Evolutionary conservation across 2,888 invertebrate genomes (phyloP).

Genomic region (Barypeithes pellucidus): DNA sequence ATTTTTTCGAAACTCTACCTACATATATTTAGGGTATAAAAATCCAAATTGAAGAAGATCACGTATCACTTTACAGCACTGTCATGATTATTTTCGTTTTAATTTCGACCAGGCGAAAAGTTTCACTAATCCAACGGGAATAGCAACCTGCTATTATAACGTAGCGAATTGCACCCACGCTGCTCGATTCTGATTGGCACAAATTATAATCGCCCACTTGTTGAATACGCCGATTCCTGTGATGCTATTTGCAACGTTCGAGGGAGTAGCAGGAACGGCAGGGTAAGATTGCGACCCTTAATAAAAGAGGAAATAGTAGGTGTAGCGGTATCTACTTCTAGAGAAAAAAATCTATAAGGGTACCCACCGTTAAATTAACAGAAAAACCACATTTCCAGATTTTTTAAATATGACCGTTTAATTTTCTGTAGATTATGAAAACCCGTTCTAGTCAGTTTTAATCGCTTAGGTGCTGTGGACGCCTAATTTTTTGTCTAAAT

Average conservation of each 20-base stretch:
- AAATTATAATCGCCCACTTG: slow-evolving; percentile 38
- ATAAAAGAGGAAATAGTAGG: not conserved
- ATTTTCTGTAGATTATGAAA: too few species aligned
- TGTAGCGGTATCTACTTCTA: too few species aligned
- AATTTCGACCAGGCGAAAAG: slow-evolving; percentile 37
- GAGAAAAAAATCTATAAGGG: too few species aligned
- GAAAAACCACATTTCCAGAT: too few species aligned
- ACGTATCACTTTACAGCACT: not conserved
- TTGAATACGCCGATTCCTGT: slow-evolving; percentile 29
- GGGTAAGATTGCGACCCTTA: not conserved
- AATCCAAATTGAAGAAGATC: slow-evolving; percentile 4
- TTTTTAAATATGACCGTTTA: too few species aligned
- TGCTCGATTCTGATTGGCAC: slow-evolving; percentile 25
- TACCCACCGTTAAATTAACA: too few species aligned
- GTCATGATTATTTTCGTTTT: slow-evolving; percentile 25
- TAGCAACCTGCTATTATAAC: slow-evolving; percentile 51
- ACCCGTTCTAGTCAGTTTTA: too few species aligned
- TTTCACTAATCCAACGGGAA: slow-evolving; percentile 45
- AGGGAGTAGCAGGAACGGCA: slow-evolving; percentile 24
- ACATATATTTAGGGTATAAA: not conserved
- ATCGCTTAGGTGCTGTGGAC: too few species aligned
- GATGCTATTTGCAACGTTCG: slow-evolving; percentile 26
- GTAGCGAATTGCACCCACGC: slow-evolving; percentile 47
- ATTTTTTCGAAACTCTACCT: too few species aligned
- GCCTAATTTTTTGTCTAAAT: too few species aligned